Conservation (phyloP, 2,888 invertebrate genomes). For the Tortricodes alternella region DNA sequence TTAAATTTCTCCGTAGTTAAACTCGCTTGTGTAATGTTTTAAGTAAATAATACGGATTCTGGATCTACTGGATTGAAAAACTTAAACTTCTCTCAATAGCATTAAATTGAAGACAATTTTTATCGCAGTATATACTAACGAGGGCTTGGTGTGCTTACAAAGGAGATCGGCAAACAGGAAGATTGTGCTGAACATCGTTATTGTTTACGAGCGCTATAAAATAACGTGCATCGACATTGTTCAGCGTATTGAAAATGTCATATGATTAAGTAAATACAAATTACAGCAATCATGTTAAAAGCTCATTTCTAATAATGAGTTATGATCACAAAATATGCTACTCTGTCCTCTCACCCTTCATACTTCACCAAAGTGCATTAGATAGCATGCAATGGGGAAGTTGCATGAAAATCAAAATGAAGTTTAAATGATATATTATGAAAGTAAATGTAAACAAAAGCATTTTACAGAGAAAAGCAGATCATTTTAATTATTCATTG, state of each 20-base stretch:
- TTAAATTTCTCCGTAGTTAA: slow-evolving; percentile 27
- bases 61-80: not conserved
- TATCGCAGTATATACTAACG: slow-evolving; percentile 22
- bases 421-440: too few species aligned
- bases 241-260: slow-evolving; percentile 15
- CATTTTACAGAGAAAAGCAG: too few species aligned
- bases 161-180: slow-evolving; percentile 9
- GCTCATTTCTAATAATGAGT: not conserved
- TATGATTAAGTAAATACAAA: slow-evolving; percentile 15
- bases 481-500: too few species aligned
- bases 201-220: slow-evolving; percentile 28
- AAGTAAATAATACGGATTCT: slow-evolving; percentile 10
- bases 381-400: too few species aligned
- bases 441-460: too few species aligned
- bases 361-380: too few species aligned
- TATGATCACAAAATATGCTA: too few species aligned
- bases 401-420: too few species aligned
- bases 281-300: slow-evolving; percentile 1
- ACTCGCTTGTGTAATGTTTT: slow-evolving; percentile 31
- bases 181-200: slow-evolving; percentile 15
- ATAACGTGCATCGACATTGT: slow-evolving; percentile 20
- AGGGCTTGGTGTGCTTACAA: slow-evolving; percentile 17
- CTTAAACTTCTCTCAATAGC: slow-evolving; percentile 13
- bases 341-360: too few species aligned
- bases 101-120: slow-evolving; percentile 19